Percentiles rank a stretch among this genome's conserved stretches.
These are phyloP conservation scores for Alexandromys fortis DNA, from an alignment of 2,113 vertebrate species.

Conservation along the genomic window DNA sequence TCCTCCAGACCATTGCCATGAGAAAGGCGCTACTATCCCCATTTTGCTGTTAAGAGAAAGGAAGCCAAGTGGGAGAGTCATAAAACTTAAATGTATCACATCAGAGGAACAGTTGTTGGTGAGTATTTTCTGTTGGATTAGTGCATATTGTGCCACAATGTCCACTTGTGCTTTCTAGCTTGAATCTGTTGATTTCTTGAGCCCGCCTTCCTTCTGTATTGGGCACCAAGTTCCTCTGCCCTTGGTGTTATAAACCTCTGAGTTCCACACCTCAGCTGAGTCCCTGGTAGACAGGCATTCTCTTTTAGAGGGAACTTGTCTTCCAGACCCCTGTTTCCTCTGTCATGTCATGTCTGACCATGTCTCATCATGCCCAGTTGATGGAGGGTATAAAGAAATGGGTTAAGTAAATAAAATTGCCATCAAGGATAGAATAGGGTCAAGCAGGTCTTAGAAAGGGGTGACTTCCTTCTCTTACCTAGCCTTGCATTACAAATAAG, in stretches of 20 bases:
- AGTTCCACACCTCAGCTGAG: neutral
- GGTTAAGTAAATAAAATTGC: neutral
- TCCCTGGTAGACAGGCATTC: neutral
- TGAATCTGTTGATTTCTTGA: neutral
- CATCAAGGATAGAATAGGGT: neutral
- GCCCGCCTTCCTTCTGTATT: neutral
- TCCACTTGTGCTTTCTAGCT: fast-evolving
- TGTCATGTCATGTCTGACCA: neutral
- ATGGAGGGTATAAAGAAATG: neutral
- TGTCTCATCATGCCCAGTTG: no score
- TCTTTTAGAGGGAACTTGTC: neutral
- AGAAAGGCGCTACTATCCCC: neutral
- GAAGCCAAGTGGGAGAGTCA: neutral
- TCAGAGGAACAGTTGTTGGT: neutral
- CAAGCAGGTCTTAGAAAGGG: neutral
- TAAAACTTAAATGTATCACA: neutral
- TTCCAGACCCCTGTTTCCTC: neutral
- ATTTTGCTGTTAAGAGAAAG: neutral
- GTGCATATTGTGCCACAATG: neutral
- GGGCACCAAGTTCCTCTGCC: fast-evolving
- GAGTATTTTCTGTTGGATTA: neutral
- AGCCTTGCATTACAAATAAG: neutral
- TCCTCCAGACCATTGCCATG: no score
- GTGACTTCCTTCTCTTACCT: neutral
- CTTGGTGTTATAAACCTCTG: neutral